phyloP scores from a whole-genome alignment of 2,797 vertebrate genomes.

The Neopelma chrysocephalum region DNA sequence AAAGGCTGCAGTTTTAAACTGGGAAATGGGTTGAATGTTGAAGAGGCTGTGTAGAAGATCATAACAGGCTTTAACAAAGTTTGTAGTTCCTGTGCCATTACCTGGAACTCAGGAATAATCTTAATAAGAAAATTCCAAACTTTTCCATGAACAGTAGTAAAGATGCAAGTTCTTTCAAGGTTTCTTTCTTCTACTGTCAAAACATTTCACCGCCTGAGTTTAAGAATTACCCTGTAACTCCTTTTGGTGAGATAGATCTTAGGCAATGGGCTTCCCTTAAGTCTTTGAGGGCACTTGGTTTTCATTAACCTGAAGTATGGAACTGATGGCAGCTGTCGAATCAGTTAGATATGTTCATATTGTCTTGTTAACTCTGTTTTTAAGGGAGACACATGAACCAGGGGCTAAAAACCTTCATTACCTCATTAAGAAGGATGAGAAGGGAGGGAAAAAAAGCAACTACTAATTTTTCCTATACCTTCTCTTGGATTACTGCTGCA shows the following conservation, averaged over 20 bases:
- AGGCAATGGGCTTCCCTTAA: neutral
- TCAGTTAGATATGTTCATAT: neutral
- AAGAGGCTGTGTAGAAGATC: neutral
- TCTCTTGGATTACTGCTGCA: neutral
- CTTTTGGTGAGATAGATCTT: constrained; percentile 23
- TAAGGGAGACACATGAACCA: neutral
- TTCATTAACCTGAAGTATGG: constrained; percentile 33
- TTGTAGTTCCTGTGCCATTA: neutral
- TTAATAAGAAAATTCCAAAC: constrained; percentile 1
- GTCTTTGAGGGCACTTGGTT: constrained; percentile 47
- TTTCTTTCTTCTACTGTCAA: constrained; percentile 44
- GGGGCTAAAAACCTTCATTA: neutral
- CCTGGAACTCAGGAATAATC: neutral
- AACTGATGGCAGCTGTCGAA: constrained; percentile 19
- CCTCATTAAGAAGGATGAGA: neutral
- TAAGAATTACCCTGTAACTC: constrained; percentile 2
- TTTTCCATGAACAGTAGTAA: neutral
- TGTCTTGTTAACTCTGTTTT: constrained; percentile 12
- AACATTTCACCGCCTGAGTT: constrained; percentile 50
- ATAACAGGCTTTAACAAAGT: neutral
- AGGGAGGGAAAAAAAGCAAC: rapidly evolving
- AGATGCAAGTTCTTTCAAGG: neutral
- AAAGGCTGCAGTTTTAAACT: neutral
- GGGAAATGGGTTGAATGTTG: neutral
- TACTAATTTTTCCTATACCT: neutral